phyloP scores from a whole-genome alignment of 1,140 invertebrate species.

The Bombus sylvicola region DNA sequence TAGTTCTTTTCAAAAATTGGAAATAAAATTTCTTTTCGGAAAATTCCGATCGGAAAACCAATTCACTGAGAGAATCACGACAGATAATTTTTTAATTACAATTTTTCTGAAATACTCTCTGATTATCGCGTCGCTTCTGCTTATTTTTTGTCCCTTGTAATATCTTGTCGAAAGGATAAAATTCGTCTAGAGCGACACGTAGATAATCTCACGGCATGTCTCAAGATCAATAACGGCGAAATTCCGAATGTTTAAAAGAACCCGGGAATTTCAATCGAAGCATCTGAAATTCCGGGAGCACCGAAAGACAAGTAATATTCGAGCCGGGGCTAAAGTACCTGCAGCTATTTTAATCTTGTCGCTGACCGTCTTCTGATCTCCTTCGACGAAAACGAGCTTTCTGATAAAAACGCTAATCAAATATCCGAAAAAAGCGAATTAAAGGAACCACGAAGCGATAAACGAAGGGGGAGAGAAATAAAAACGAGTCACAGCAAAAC shows the following conservation, averaged over 20 bases:
- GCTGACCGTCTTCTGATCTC: not conserved
- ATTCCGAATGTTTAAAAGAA: slow-evolving; percentile 10
- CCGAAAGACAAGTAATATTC: slow-evolving; percentile 24
- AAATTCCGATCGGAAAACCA: too few relatives aligned
- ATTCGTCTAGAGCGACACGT: not conserved
- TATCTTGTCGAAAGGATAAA: not conserved
- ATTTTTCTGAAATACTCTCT: too few relatives aligned
- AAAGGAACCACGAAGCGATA: not conserved
- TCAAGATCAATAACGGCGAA: slow-evolving; percentile 8
- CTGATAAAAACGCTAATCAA: not conserved
- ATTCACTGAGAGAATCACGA: too few relatives aligned
- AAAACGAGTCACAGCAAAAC: not conserved
- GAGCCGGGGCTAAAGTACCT: not conserved
- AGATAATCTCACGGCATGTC: not conserved
- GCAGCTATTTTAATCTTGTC: not conserved
- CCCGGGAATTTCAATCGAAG: slow-evolving; percentile 17
- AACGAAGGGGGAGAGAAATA: not conserved
- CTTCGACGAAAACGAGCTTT: not conserved
- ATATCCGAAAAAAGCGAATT: not conserved
- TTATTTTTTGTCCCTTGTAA: not conserved
- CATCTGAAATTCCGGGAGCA: slow-evolving; percentile 7
- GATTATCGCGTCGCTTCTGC: not conserved
- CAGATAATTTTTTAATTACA: too few relatives aligned
- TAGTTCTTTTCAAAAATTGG: too few relatives aligned
- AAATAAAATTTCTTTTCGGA: too few relatives aligned